phyloP scores from a whole-genome alignment of 2,113 vertebrate species.

The Ictalurus punctatus region DNA sequence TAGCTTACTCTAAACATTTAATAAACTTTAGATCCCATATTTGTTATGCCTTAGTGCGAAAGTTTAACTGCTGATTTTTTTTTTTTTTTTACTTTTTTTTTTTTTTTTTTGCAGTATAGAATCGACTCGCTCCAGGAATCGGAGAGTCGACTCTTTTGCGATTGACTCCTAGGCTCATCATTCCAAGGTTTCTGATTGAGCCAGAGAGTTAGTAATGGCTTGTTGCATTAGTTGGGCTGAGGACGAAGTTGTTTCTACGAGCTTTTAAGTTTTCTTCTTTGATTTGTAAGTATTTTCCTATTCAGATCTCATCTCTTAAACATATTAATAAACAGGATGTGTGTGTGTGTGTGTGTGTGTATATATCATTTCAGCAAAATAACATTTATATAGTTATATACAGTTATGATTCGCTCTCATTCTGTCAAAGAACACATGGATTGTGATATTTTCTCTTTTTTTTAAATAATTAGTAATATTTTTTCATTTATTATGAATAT shows the following conservation, averaged over 20 bases:
- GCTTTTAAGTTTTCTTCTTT: neutral
- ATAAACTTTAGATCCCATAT: neutral
- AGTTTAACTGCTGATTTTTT: neutral
- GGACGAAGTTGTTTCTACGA: too few species aligned
- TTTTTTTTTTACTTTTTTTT: too few species aligned
- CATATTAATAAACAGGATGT: neutral
- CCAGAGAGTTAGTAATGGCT: neutral
- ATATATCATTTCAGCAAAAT: neutral
- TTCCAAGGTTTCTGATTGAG: neutral
- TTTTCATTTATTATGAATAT: neutral
- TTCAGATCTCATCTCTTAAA: too few species aligned
- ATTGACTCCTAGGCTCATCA: neutral
- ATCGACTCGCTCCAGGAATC: neutral
- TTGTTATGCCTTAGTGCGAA: accelerated
- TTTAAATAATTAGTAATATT: neutral
- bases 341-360: neutral
- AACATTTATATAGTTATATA: neutral
- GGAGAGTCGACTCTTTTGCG: neutral
- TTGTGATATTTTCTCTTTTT: neutral
- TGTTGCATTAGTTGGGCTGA: neutral
- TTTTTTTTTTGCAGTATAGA: neutral
- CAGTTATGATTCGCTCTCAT: too few species aligned
- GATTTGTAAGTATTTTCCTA: neutral
- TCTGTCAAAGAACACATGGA: neutral
- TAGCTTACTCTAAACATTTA: neutral